Evolutionary conservation across 2,888 invertebrate genomes (phyloP), one percentile per base, ranked within the genome.

Genomic region (Geophilus truncorum): DNA sequence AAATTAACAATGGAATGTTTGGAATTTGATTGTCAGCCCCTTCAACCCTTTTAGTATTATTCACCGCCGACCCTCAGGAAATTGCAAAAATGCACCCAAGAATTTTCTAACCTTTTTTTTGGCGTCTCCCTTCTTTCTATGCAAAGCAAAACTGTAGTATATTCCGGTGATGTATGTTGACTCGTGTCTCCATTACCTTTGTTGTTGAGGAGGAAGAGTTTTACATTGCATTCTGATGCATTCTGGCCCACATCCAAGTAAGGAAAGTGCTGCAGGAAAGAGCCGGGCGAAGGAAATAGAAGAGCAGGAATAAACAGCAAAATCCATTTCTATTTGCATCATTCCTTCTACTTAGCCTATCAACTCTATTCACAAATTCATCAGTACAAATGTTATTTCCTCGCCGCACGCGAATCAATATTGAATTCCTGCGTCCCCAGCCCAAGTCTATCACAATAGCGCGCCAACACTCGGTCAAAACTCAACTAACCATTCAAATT

Each of bases 271-370:
- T 51, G 51, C 51, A 51, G 51, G 2, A 9, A 51, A 51, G 51
- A 51, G 51, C 51, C 18, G 15, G 51, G 51, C 18, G 5, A 28
- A 70, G 70, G 70, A 70, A 70, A 70, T 70, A 70, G 70, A 70
- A 70, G 70, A 70, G 28, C 28, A n/a, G 28, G 25, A 70, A 70
- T 70, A 70, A 70, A 70, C 70, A 70, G 70, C 70, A 70, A 70
- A 70, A 70, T 70, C 70, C 70, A 70, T 70, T 70, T 70, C 70
- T 70, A 70, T 70, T 70, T 70, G 70, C 70, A 70, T 70, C 70
- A 28, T 70, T 70, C 70, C 70, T 70, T 70, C 28, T 70, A 70
- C 70, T 70, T 70, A 70, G 25, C 70, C 70, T 70, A 70, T 70
- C 70, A 70, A 70, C 70, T 70, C 70, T 70, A 70, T 70, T 70